Evolutionary conservation across 2,888 invertebrate genomes (phyloP), one percentile per base, ranked within the genome.

Genomic region (Pherbina coryleti): DNA sequence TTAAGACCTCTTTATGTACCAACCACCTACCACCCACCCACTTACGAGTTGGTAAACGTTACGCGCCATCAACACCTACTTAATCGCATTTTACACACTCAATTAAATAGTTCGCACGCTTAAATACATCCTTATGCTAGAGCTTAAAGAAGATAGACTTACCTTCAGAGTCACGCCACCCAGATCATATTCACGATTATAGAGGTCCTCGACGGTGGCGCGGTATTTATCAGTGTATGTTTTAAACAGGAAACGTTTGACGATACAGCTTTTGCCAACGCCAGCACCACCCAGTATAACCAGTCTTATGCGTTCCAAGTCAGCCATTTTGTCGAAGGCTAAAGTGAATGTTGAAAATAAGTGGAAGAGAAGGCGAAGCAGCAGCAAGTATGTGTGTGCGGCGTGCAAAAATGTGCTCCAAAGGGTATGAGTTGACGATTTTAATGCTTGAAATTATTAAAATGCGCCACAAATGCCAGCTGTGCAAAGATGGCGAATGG

Each of bases 201-300:
- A 96, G 34, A 97, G 92, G 88, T 97, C 97, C 88, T 97, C 97
- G 49, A 97, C 95, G 17, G 97, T 97, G 84, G 96, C 94, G 83
- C 93, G 92, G 90, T 97, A 96, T 86, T 94, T 93, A 85, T 95
- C 95, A 71, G 92, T 92, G 90, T 94, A 97, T 5, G 94, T 94
- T 87, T 95, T 94, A 85, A 93, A 94, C 77, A 97, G 92, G 86
- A 96, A 95, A 72, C 96, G 92, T 84, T 94, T 94, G 73, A 97
- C 92, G 83, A 97, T 94, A 84, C 95, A 94, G 86, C 95, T 96
- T 89, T 97, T 97, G 17, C 97, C 97, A 9, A 96, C 96, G 53
- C 94, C 93, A 2, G 94, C 93, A 2, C 96, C 95, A 8, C 97
- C 97, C 62, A 97, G 91, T 66, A 96, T 93, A 76, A 97, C 96